Conservation (phyloP, 2,888 invertebrate species). For the Polyommatus iphigenia region DNA sequence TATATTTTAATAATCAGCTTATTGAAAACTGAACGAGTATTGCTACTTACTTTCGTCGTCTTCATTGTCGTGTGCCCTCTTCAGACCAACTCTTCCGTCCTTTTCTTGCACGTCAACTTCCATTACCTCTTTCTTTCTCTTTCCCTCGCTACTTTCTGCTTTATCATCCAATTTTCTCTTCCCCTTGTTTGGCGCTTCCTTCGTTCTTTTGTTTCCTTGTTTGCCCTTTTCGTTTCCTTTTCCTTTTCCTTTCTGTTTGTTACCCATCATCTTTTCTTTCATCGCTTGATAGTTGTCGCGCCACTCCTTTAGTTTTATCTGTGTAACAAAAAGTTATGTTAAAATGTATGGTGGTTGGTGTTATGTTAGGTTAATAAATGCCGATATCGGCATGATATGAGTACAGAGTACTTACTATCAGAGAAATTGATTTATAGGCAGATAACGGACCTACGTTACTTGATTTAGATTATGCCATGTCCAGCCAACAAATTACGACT, state of each 20-base stretch:
- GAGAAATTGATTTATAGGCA: no score
- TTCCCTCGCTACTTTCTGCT: conserved; percentile 51
- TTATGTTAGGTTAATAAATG: no score
- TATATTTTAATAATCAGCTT: no score
- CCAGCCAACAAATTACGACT: no score
- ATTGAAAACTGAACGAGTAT: no score
- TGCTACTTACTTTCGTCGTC: conserved; percentile 46
- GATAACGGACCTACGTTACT: no score
- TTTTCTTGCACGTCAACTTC: conserved; percentile 50
- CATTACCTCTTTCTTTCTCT: conserved; percentile 62
- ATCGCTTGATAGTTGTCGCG: conserved; percentile 66
- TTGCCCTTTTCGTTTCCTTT: conserved; percentile 58
- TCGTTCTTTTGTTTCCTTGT: conserved; percentile 55
- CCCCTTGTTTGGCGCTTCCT: conserved; percentile 52
- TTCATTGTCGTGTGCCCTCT: conserved; percentile 54
- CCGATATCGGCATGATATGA: no score
- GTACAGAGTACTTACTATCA: no score
- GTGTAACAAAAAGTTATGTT: background rate
- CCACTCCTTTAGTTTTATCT: conserved; percentile 69
- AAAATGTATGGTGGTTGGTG: no score
- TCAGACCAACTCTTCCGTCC: conserved; percentile 56
- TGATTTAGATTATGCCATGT: no score
- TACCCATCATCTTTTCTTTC: conserved; percentile 68
- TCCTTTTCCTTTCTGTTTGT: conserved; percentile 61
- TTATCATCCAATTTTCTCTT: conserved; percentile 56